These are phyloP conservation scores for Telmatherina bonti DNA, from an alignment of 2,797 vertebrate species.

Conservation along the genomic window DNA sequence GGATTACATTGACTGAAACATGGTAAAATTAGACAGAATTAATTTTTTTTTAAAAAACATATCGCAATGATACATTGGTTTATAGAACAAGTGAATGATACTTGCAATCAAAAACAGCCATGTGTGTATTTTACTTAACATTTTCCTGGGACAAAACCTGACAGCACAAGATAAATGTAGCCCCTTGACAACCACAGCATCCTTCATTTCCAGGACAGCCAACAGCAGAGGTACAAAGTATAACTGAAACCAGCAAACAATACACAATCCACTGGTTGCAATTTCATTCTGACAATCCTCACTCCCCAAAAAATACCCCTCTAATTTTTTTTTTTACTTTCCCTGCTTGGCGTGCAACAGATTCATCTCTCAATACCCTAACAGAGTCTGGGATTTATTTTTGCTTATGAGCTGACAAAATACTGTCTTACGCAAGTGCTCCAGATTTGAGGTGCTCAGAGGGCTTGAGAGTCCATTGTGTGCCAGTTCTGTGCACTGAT, in stretches of 20 bases:
- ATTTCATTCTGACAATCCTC: slow-evolving; percentile 40
- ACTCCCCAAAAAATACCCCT: slow-evolving; percentile 41
- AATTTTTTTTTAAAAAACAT: no score
- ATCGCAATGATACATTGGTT: no score
- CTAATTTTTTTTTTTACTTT: slow-evolving; percentile 46
- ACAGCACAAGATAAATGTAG: slow-evolving; percentile 56
- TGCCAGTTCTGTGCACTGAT: slow-evolving; percentile 53
- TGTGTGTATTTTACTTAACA: no score
- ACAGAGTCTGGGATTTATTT: slow-evolving; percentile 40
- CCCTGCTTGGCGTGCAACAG: slow-evolving; percentile 26
- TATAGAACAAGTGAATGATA: no score
- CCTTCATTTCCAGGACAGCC: slow-evolving; percentile 37
- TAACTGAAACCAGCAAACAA: slow-evolving; percentile 34
- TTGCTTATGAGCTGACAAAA: slow-evolving; percentile 47
- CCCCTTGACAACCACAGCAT: slow-evolving; percentile 35
- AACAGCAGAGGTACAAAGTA: slow-evolving; percentile 34
- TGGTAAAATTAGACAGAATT: no score
- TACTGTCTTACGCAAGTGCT: slow-evolving; percentile 67
- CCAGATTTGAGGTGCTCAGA: slow-evolving; percentile 58
- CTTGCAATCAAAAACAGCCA: no score
- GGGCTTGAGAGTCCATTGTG: slow-evolving; percentile 56
- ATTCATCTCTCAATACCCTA: slow-evolving; percentile 9
- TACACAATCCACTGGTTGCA: slow-evolving; percentile 31
- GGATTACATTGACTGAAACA: no score
- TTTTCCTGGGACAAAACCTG: slow-evolving; percentile 51